Percentiles rank a stretch among this genome's conserved stretches.
Evolutionary conservation across 1,140 invertebrate species (phyloP).

Genomic region (Papilio glaucus): DNA sequence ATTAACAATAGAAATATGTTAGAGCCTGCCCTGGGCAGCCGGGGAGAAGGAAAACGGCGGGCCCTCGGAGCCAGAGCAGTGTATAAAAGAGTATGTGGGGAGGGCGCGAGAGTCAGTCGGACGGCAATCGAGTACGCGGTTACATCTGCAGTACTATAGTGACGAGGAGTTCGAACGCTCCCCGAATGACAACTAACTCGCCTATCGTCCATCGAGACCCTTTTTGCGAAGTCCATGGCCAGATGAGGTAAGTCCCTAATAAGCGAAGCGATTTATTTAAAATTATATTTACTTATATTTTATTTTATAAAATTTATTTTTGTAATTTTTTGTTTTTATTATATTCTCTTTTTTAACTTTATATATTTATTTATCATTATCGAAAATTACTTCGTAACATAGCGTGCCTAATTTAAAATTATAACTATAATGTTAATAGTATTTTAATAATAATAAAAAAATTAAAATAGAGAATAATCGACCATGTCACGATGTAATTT

Average conservation of each 20-base stretch:
- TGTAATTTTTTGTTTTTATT: not conserved
- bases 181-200: not conserved
- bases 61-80: conserved; percentile 60
- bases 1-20: not conserved
- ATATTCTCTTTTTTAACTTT: too few species aligned
- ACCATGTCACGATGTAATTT: not conserved
- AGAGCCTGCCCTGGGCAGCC: conserved; percentile 13
- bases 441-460: too few species aligned
- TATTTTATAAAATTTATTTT: not conserved
- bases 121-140: conserved; percentile 54
- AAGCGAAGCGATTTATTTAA: conserved; percentile 10
- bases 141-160: conserved; percentile 42
- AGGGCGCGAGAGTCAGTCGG: conserved; percentile 71
- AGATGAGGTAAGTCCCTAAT: conserved; percentile 20
- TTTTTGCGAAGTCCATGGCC: not conserved
- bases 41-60: conserved; percentile 35
- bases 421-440: too few species aligned
- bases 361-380: not conserved
- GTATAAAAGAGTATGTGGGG: conserved; percentile 69
- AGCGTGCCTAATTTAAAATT: too few species aligned
- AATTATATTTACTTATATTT: not conserved
- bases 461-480: not conserved
- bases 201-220: not conserved
- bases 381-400: too few species aligned
- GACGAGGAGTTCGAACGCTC: not conserved